phyloP scores from a whole-genome alignment of 1,140 invertebrate species.

The Pomacea maculata region DNA sequence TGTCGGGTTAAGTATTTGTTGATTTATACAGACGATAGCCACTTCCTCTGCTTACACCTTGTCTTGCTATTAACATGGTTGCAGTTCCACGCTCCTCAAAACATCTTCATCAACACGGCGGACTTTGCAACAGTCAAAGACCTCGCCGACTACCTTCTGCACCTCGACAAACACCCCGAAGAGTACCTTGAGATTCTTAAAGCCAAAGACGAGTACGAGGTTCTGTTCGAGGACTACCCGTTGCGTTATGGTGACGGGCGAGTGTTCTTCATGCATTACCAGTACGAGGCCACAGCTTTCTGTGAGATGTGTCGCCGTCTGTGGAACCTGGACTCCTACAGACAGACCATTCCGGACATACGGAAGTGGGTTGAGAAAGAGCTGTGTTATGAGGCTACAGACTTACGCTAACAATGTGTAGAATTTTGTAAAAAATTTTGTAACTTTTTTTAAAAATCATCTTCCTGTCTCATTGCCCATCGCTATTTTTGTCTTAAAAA shows the following conservation, averaged over 20 bases:
- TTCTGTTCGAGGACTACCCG: slow-evolving; percentile 21
- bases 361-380: slow-evolving; percentile 18
- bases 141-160: slow-evolving; percentile 31
- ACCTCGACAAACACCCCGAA: slow-evolving; percentile 26
- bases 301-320: slow-evolving; percentile 25
- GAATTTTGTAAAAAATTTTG: too few species aligned
- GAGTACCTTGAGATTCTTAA: slow-evolving; percentile 23
- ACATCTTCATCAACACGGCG: slow-evolving; percentile 25
- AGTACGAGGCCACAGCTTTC: slow-evolving; percentile 1
- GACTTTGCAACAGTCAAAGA: slow-evolving; percentile 29
- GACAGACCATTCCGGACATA: slow-evolving; percentile 14
- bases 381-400: slow-evolving; percentile 4
- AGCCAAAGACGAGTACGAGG: slow-evolving; percentile 23
- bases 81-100: neutral
- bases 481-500: too few species aligned
- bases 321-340: slow-evolving; percentile 16
- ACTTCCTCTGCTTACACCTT: too few species aligned
- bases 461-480: too few species aligned
- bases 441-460: too few species aligned
- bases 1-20: too few species aligned
- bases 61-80: too few species aligned
- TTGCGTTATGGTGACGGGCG: neutral
- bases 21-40: too few species aligned
- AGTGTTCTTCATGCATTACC: neutral
- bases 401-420: too few species aligned